phyloP scores from a whole-genome alignment of 37 sponge, comb jelly and placozoan species.

The Haliclona indistincta region DNA sequence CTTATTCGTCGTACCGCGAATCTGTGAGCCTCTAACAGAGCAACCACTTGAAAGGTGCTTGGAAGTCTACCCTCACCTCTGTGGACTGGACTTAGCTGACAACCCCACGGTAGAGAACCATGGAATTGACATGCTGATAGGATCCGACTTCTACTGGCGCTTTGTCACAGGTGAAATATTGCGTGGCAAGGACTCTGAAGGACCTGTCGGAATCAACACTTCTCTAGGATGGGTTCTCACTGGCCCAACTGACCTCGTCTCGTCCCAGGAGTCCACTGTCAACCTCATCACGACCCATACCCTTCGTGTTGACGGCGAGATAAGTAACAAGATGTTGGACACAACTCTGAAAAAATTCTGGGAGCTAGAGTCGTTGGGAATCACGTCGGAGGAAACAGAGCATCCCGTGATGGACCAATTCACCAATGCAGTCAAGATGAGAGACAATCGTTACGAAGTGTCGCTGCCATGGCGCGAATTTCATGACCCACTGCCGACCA shows the following conservation, averaged over 20 bases:
- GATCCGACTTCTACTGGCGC: conserved; percentile 17
- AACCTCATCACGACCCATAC: conserved; percentile 19
- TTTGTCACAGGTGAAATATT: conserved; percentile 10
- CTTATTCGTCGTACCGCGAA: conserved; percentile 20
- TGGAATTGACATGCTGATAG: conserved; percentile 21
- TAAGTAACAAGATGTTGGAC: conserved; percentile 11
- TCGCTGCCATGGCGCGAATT: conserved; percentile 23
- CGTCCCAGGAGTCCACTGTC: neutral
- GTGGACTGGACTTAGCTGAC: conserved; percentile 15
- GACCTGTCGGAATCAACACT: conserved; percentile 11
- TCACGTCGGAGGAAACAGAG: neutral
- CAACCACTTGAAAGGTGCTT: conserved; percentile 16
- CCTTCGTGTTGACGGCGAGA: neutral
- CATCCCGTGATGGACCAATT: conserved; percentile 10
- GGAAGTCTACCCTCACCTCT: conserved; percentile 11
- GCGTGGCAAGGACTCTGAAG: conserved; percentile 8
- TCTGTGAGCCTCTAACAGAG: conserved; percentile 15
- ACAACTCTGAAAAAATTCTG: conserved; percentile 21
- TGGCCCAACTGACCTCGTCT: conserved; percentile 3
- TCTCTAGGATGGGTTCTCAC: conserved; percentile 16
- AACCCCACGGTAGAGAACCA: neutral
- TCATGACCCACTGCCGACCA: conserved; percentile 33
- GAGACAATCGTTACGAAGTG: too few species aligned
- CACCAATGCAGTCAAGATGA: conserved; percentile 1
- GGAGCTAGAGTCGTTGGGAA: conserved; percentile 42